Percentiles rank a stretch among this genome's conserved stretches.
Evolutionary conservation across 1,140 invertebrate species (phyloP).

Genomic region (Orius insidiosus): DNA sequence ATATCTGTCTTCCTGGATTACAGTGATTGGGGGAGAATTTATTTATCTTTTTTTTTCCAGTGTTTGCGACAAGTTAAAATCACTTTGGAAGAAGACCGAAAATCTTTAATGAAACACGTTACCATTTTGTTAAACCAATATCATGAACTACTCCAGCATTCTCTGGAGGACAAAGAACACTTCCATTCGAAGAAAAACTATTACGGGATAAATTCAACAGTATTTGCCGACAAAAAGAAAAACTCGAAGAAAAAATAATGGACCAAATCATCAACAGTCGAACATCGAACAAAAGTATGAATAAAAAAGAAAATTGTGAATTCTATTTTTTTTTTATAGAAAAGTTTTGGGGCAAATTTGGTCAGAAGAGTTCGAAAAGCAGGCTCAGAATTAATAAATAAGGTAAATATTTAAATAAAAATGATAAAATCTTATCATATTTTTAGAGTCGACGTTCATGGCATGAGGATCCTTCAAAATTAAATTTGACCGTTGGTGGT

Average conservation of each 20-base stretch:
- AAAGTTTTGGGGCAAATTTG: conserved; percentile 67
- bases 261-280: conserved; percentile 82
- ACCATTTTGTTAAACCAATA: conserved; percentile 76
- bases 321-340: conserved; percentile 38
- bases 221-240: conserved; percentile 83
- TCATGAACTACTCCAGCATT: conserved; percentile 77
- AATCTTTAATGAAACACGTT: conserved; percentile 78
- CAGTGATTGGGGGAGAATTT: no score
- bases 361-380: conserved; percentile 67
- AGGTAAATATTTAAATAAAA: conserved; percentile 66
- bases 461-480: conserved; percentile 45
- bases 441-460: conserved; percentile 38
- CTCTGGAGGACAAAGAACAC: conserved; percentile 83
- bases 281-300: conserved; percentile 44
- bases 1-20: no score
- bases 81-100: conserved; percentile 66
- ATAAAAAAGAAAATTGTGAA: conserved; percentile 36
- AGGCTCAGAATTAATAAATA: conserved; percentile 71
- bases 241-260: conserved; percentile 96
- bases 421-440: conserved; percentile 42
- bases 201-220: conserved; percentile 80
- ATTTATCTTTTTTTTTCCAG: no score
- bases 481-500: conserved; percentile 25
- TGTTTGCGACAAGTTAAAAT: conserved; percentile 65
- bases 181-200: conserved; percentile 82